phyloP scores from a whole-genome alignment of 2,888 invertebrate genomes.

The Melieria omissa region DNA sequence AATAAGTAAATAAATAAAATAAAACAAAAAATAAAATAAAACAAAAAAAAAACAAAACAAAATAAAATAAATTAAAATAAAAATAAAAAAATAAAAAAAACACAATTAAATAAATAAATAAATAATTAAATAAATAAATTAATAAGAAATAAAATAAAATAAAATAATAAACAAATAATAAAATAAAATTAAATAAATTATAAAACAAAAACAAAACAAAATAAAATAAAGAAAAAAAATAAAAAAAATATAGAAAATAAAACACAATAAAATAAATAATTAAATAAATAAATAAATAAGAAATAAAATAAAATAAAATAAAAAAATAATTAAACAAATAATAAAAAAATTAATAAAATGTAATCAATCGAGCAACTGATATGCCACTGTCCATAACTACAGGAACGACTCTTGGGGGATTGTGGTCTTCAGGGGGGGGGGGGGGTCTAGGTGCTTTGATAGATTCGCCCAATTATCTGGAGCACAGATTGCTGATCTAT shows the following conservation, averaged over 20 bases:
- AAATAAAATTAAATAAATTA: conserved; percentile 14
- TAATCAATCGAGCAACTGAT: neutral
- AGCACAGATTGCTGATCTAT: neutral
- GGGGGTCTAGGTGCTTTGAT: neutral
- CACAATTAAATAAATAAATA: no score
- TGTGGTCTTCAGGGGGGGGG: neutral
- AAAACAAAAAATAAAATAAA: conserved; percentile 7
- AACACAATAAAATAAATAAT: conserved; percentile 7
- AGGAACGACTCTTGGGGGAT: neutral
- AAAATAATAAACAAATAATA: conserved; percentile 20
- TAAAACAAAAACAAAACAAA: conserved; percentile 17
- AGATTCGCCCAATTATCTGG: neutral
- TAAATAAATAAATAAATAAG: conserved; percentile 12
- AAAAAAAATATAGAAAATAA: conserved; percentile 23
- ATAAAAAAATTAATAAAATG: neutral
- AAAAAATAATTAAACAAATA: no score
- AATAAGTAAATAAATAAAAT: neutral
- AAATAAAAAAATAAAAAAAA: no score
- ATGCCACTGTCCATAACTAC: no score
- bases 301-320: no score
- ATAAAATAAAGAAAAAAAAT: conserved; percentile 18
- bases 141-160: no score
- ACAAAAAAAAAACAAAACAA: conserved; percentile 8
- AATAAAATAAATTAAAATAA: neutral
- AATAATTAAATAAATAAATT: no score